Evolutionary conservation across 2,113 vertebrate genomes (phyloP), one percentile per base, ranked within the genome.

Genomic region (Callocephalon fimbriatum): DNA sequence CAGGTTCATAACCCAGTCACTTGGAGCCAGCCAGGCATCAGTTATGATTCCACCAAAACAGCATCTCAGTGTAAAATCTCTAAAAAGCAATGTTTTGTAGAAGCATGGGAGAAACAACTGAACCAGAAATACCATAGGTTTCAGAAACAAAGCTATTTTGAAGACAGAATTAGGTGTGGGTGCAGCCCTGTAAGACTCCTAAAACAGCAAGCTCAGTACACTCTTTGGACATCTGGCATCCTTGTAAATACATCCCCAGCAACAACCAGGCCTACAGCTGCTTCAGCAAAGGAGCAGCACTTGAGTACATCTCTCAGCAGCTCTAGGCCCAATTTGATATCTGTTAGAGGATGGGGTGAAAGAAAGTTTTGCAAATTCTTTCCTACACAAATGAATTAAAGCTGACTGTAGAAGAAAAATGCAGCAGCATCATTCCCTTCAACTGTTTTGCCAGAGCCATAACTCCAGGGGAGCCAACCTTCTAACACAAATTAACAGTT

Each of bases 271-370:
- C 31, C 20, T 35, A 61, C 12, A 27, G 48, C 15, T 8, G 0
- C 48, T 58, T 51, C 37, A 44, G 54, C 27, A 70, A 65, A 77
- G 32, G 16, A 73, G 32, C 14, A 6, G 53, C 32, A 32, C 40
- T 45, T 65, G 12, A 81, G n/a, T 0, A 0, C 4, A 5, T 15
- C 6, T 53, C 58, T 45, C 44, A 3, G 7, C 40, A 45, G 44
- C 29, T 82, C 65, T 22, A 72, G 37, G 42, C 26, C 0, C 0
- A 48, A 44, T 20, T 23, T 9, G 27, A 29, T 25, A 66, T 10
- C 16, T 15, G 0, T 10, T 18, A 58, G 45, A 62, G 62, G 45
- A 74, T 1, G 6, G 42, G 21, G 26, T 12, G 37, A 76, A 94
- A 58, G 0, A 6, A 23, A 87, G 15, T 51, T 51, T 59, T 77